Conservation (phyloP, 2,888 invertebrate species). For the Anodontia alba region DNA sequence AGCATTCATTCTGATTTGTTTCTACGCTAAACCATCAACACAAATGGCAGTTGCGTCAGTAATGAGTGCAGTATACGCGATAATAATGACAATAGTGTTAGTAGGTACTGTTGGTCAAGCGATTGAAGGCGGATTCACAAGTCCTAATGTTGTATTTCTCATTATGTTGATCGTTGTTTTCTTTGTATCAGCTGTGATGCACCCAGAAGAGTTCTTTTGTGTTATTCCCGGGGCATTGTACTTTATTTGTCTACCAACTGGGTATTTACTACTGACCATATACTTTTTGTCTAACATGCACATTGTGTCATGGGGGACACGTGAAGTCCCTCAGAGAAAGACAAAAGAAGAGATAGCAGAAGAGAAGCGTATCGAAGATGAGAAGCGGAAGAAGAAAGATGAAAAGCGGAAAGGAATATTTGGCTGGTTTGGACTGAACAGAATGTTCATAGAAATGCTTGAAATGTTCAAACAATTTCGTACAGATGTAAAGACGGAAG, state of each 20-base stretch:
- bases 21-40: constrained; percentile 95
- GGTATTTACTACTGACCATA: constrained; percentile 96
- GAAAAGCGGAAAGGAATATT: constrained; percentile 91
- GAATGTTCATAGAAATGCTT: constrained; percentile 68
- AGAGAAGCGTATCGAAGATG: constrained; percentile 89
- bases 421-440: constrained; percentile 75
- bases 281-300: constrained; percentile 97
- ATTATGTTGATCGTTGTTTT: constrained; percentile 93
- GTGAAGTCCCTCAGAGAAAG: constrained; percentile 88
- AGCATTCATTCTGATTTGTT: constrained; percentile 96
- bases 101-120: constrained; percentile 99
- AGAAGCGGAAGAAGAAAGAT: constrained; percentile 88
- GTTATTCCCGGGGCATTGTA: constrained; percentile 91
- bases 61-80: constrained; percentile 93
- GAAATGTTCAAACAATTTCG: constrained; percentile 67
- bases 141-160: constrained; percentile 78
- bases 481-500: constrained; percentile 29
- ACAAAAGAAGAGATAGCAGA: constrained; percentile 87
- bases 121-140: constrained; percentile 94
- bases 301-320: constrained; percentile 97
- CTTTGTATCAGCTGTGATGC: constrained; percentile 97
- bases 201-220: constrained; percentile 91
- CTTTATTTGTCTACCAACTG: constrained; percentile 96
- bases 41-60: constrained; percentile 88
- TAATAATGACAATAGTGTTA: constrained; percentile 99